Evolutionary conservation across 2,797 vertebrate genomes (phyloP).

Genomic region (Micromesistius poutassou): DNA sequence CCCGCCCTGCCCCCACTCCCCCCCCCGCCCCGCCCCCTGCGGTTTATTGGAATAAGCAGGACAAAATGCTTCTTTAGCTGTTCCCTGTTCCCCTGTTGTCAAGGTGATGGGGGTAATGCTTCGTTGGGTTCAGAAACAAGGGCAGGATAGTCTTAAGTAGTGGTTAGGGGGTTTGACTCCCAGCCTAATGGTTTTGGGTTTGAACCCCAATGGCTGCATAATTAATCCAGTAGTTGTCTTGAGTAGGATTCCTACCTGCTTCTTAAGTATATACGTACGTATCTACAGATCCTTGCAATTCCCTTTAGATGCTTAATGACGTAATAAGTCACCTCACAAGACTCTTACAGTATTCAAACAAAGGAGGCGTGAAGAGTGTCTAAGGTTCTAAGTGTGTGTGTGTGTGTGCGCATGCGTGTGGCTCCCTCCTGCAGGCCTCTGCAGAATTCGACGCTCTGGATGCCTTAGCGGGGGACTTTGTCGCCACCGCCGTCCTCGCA

Average conservation of each 20-base stretch:
- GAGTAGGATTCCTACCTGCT: too few species aligned
- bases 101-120: neutral
- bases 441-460: constrained; percentile 54
- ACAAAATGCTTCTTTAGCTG: neutral
- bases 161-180: neutral
- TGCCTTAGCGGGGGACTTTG: constrained; percentile 59
- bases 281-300: too few species aligned
- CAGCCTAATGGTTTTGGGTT: too few species aligned
- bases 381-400: neutral
- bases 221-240: too few species aligned
- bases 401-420: neutral
- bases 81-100: neutral
- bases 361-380: neutral
- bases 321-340: neutral
- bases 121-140: neutral
- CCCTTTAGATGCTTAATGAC: too few species aligned
- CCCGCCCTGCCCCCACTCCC: too few species aligned
- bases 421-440: constrained; percentile 35
- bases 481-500: constrained; percentile 50
- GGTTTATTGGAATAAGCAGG: neutral
- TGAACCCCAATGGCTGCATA: too few species aligned
- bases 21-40: constrained; percentile 48
- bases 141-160: too few species aligned
- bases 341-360: neutral
- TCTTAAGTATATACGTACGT: neutral